Evolutionary conservation across 1,140 invertebrate genomes (phyloP).

Genomic region (Planococcus citri): DNA sequence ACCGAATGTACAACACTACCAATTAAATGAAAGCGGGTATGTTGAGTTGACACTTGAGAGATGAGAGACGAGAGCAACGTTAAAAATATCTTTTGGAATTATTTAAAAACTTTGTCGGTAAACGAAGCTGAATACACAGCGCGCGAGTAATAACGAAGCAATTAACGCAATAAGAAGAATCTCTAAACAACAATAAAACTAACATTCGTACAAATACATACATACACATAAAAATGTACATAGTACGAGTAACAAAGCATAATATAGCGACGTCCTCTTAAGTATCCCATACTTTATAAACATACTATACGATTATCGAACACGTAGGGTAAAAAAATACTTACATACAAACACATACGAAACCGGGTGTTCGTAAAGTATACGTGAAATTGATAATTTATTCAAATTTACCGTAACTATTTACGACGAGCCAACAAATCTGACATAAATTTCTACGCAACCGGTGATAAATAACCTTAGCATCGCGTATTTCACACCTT

Average conservation of each 20-base stretch:
- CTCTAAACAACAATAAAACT: conserved; percentile 16
- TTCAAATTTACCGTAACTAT: background rate
- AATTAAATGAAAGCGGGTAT: background rate
- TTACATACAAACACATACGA: too few species aligned
- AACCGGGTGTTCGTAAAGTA: background rate
- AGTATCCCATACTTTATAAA: background rate
- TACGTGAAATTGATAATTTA: background rate
- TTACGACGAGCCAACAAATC: too few species aligned
- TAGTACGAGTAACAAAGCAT: background rate
- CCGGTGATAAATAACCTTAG: background rate
- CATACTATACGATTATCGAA: background rate
- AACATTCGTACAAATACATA: background rate
- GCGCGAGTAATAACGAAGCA: conserved; percentile 13
- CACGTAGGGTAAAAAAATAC: background rate
- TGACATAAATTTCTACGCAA: background rate
- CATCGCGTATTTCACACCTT: background rate
- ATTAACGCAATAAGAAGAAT: conserved; percentile 19
- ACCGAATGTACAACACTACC: background rate
- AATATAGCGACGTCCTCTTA: background rate
- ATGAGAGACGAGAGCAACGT: too few species aligned
- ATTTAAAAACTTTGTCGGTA: conserved; percentile 14
- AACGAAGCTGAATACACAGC: conserved; percentile 1
- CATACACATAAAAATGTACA: too few species aligned
- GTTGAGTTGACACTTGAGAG: background rate
- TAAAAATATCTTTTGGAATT: background rate